phyloP scores from a whole-genome alignment of 1,140 invertebrate species.

The Aphelinus certus region DNA sequence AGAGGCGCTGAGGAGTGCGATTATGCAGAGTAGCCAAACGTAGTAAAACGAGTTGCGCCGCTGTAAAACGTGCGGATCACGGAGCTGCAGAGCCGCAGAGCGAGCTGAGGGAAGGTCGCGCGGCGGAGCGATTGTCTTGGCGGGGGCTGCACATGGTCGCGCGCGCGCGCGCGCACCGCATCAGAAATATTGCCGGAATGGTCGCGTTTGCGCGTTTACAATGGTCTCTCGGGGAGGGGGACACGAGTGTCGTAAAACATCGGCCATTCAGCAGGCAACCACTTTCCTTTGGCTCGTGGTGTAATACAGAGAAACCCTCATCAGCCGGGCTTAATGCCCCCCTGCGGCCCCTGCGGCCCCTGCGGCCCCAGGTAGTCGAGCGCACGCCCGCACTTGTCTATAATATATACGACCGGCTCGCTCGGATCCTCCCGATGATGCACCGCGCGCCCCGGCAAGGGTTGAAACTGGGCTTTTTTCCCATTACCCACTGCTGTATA shows the following conservation, averaged over 20 bases:
- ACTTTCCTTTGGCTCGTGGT: constrained; percentile 49
- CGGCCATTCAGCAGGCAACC: constrained; percentile 53
- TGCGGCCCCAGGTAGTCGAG: not conserved
- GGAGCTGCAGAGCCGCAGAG: not conserved
- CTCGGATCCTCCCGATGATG: too few relatives aligned
- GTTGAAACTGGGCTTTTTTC: constrained; percentile 25
- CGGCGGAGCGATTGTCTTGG: constrained; percentile 42
- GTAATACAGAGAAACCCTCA: constrained; percentile 46
- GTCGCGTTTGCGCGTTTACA: too few relatives aligned
- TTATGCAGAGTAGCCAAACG: too few relatives aligned
- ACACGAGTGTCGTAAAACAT: constrained; percentile 58
- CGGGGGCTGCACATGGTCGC: too few relatives aligned
- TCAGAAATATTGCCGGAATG: too few relatives aligned
- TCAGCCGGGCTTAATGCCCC: constrained; percentile 44
- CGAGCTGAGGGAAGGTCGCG: not conserved
- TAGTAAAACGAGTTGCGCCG: too few relatives aligned
- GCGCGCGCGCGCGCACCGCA: too few relatives aligned
- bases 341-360: not conserved
- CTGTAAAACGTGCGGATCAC: too few relatives aligned
- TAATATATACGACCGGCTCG: too few relatives aligned
- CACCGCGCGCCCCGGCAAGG: constrained; percentile 28
- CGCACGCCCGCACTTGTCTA: too few relatives aligned
- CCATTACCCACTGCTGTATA: constrained; percentile 1
- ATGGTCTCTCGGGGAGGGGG: too few relatives aligned
- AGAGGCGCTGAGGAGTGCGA: too few relatives aligned